phyloP scores from a whole-genome alignment of 2,888 invertebrate genomes.

The Thysanoteuthis rhombus region DNA sequence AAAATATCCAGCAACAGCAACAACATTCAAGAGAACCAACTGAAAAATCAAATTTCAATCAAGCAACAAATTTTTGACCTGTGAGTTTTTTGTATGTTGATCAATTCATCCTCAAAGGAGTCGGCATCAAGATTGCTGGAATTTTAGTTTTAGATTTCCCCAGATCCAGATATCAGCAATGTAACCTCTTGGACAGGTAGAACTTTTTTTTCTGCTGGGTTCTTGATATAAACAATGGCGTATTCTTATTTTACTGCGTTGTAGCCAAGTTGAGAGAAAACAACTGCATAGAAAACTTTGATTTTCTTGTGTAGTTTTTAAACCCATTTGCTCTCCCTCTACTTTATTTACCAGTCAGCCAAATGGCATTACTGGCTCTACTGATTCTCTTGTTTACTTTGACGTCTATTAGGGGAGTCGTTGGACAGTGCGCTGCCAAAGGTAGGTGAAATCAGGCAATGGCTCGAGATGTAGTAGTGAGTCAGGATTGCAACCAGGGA shows the following conservation, averaged over 20 bases:
- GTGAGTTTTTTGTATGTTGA: background rate
- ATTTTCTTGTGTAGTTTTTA: background rate
- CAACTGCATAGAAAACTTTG: background rate
- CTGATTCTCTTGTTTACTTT: background rate
- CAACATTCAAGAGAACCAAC: background rate
- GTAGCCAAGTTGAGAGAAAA: background rate
- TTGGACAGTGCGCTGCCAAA: background rate
- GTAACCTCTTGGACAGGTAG: background rate
- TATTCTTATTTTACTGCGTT: background rate
- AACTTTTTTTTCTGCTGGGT: background rate
- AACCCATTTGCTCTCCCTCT: background rate
- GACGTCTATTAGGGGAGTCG: conserved; percentile 1
- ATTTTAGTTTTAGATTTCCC: background rate
- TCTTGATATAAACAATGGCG: background rate
- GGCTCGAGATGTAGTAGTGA: background rate
- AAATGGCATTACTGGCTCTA: background rate
- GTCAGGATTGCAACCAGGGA: background rate
- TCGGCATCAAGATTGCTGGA: background rate
- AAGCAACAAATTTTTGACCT: background rate
- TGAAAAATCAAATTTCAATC: background rate
- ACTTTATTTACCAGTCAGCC: background rate
- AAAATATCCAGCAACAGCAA: background rate
- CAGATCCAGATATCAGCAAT: background rate
- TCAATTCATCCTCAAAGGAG: background rate
- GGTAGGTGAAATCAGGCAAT: background rate